A percentile compares a stretch with the other conserved stretches of the same genome.
Evolutionary conservation across 2,113 vertebrate species (phyloP).

Genomic region (Nycticorax nycticorax): DNA sequence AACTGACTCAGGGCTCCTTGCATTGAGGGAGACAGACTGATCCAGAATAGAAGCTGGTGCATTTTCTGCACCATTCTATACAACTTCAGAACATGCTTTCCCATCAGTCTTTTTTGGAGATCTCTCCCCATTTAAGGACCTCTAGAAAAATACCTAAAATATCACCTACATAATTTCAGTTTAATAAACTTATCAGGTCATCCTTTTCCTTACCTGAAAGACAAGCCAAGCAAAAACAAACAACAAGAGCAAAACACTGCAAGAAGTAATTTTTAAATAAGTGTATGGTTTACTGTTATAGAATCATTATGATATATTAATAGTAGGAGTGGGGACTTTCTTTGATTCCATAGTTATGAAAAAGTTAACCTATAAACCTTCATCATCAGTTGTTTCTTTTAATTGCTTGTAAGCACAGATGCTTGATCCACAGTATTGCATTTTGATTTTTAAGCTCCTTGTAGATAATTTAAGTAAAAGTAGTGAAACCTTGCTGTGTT

Average conservation of each 20-base stretch:
- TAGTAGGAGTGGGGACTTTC: not conserved
- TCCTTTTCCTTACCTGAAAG: not conserved
- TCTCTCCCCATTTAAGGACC: not conserved
- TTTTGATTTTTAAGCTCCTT: not conserved
- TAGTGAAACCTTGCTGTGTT: not conserved
- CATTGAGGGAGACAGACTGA: not conserved
- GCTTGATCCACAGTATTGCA: not conserved
- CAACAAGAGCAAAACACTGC: not conserved
- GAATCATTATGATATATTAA: not conserved
- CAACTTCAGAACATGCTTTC: not conserved
- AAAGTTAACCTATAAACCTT: not conserved
- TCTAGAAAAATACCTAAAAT: not conserved
- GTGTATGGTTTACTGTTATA: not conserved
- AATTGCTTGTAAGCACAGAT: not conserved
- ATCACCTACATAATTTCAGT: not conserved
- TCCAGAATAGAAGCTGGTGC: not conserved
- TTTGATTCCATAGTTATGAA: not conserved
- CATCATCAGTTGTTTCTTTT: not conserved
- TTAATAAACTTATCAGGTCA: not conserved
- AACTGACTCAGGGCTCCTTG: not conserved
- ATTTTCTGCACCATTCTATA: not conserved
- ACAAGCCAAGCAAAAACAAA: not conserved
- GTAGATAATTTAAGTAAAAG: not conserved
- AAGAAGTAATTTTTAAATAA: not conserved
- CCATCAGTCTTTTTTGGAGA: not conserved